Conservation (phyloP, 2,888 invertebrate species). For the Bursaphelenchus okinawaensis region DNA sequence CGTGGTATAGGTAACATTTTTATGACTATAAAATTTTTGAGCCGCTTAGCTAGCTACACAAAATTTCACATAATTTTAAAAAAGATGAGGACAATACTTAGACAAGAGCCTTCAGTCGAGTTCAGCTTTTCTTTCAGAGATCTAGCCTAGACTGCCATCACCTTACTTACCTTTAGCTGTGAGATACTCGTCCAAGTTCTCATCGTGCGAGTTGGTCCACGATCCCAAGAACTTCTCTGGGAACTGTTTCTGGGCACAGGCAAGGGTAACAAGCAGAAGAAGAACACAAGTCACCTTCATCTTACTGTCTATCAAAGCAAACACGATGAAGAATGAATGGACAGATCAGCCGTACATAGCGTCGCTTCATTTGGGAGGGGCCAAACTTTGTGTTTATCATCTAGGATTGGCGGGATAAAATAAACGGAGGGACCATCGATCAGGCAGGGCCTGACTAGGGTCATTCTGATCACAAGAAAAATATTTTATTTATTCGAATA, state of each 20-base stretch:
- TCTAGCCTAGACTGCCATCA: no score
- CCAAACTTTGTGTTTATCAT: neutral
- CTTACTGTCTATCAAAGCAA: neutral
- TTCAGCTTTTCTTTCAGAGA: no score
- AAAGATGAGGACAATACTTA: no score
- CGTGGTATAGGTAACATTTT: no score
- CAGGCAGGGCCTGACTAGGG: neutral
- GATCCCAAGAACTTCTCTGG: constrained; percentile 33
- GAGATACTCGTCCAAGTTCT: constrained; percentile 38
- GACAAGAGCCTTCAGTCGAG: no score
- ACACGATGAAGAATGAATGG: no score
- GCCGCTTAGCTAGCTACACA: no score
- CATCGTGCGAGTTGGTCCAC: constrained; percentile 30
- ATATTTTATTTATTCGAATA: neutral
- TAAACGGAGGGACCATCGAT: neutral
- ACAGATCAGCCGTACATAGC: neutral
- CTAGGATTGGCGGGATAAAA: neutral
- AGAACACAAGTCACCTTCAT: constrained; percentile 10
- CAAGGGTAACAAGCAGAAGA: constrained; percentile 5
- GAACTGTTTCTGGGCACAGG: constrained; percentile 17
- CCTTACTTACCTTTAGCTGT: constrained; percentile 24
- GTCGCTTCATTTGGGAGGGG: neutral
- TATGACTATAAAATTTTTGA: no score
- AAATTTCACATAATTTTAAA: no score
- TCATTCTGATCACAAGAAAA: neutral